Base-by-base conservation (phyloP, 64 coral and sea anemone genomes). In the Cladopsammia gracilis region DNA sequence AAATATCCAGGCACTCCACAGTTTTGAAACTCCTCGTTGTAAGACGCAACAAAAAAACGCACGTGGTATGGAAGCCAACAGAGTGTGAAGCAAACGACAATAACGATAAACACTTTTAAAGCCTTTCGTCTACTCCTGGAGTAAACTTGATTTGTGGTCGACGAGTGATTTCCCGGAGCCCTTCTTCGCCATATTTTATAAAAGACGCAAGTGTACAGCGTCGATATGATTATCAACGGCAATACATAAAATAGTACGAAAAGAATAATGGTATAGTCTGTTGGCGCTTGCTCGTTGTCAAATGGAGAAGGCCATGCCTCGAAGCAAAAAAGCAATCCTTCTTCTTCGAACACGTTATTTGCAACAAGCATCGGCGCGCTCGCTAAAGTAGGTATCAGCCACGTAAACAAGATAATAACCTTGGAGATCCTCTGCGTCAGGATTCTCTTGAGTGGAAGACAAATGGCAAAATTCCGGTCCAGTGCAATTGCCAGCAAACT, bases 31-130 rank as follows among this genome's bases (percentile, higher is more conserved):
- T 67, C 19, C 4, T 58, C 52, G 10, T 61, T 44, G 23, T 67
- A 93, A 48, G 74, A 77, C 25, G 8, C 19, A 25, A 93, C 50
- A 75, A 93, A 93, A 43, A 77, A 85, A 13, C 50, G 48, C 6
- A 93, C 83, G 12, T 85, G 85, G 14, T 86, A 79, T 11, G 91
- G 91, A 9, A 93, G 70, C 91, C 91, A 93, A 13, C 91, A 93
- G 2, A 85, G 66, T 50, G 91, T 57, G 11, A 93, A 93, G 25
- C 83, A 74, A 13, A 75, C 22, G 0, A 85, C 85, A 15, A 93
- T 64, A 69, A 82, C 54, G 0, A 93, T 69, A 26, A 93, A 85
- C 91, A 93, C 78, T 23, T 86, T 86, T 22, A 93, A 47, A 4
- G 85, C 91, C 11, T 73, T 86, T 64, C 18, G 56, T 10, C 91